Evolutionary conservation across 2,888 invertebrate genomes (phyloP), one percentile per base, ranked within the genome.

Genomic region (Polietes domitor): DNA sequence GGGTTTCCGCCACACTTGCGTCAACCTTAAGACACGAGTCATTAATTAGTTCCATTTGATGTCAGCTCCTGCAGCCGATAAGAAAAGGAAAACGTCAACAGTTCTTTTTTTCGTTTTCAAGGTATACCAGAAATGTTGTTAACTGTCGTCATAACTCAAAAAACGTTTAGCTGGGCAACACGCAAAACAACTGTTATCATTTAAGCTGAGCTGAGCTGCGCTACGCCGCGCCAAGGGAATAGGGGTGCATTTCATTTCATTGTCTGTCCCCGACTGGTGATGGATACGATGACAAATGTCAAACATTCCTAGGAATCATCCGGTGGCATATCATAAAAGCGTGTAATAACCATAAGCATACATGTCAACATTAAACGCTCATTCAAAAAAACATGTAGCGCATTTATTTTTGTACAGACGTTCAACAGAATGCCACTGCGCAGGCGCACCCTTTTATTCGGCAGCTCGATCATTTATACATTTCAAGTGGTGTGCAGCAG

Each of bases 301-400:
- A 53, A 71, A 58, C 77, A 82, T 86, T 84, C 65, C 83, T 58
- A 32, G 65, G 24, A 43, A 81, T 81, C 68, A 84, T 68, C 43
- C 68, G 65, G 65, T 65, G 21, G 72, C 47, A 58, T 81, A 72
- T 78, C 58, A 75, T 55, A 83, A 61, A 77, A 77, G 72, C 86
- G 63, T 86, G 78, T 84, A 86, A 86, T 84, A 86, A 84, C 80
- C 80, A 85, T 85, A 83, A 83, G 81, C 84, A 81, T 77, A 77
- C 85, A 85, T 87, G 87, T 87, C 87, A 86, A 82, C 87, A 76
- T 50, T 24, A 81, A n/a, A 82, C 82, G 55, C 81, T 71, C 50
- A 70, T 61, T 72, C 77, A 32, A 32, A 47, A n/a, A n/a, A n/a
- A n/a, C n/a, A 63, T 32, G 26, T 37, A 50, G 61, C 26, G n/a